Evolutionary conservation across 2,797 vertebrate genomes (phyloP).

Genomic region (Acropternis orthonyx): DNA sequence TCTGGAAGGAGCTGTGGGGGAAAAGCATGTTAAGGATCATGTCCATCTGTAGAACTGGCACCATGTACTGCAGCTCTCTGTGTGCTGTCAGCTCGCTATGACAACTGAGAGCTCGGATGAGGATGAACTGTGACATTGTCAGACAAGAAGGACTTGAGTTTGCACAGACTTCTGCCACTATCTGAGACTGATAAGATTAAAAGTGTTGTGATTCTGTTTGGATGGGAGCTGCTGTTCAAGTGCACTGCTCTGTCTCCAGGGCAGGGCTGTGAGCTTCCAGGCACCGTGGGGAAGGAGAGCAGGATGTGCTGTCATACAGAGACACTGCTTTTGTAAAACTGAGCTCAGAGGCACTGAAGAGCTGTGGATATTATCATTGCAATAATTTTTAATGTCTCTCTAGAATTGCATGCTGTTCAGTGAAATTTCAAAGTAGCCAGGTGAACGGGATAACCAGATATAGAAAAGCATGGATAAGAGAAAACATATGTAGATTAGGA

Average conservation of each 20-base stretch:
- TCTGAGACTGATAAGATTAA: neutral
- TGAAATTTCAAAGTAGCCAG: neutral
- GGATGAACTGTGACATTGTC: slow-evolving; percentile 17
- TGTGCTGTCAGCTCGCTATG: neutral
- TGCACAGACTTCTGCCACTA: slow-evolving; percentile 15
- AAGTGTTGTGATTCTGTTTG: neutral
- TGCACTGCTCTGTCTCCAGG: neutral
- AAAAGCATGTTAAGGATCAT: neutral
- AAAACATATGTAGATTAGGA: neutral
- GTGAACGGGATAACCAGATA: neutral
- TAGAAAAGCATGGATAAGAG: neutral
- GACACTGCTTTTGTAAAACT: neutral
- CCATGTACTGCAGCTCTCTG: neutral
- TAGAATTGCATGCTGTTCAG: neutral
- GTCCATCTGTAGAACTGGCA: neutral
- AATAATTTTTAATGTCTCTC: neutral
- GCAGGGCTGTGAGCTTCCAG: neutral
- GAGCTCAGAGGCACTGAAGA: neutral
- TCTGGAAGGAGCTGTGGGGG: neutral
- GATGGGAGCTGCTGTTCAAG: neutral
- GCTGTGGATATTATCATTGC: neutral
- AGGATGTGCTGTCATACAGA: neutral
- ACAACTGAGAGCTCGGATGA: slow-evolving; percentile 25
- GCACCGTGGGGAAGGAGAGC: accelerated
- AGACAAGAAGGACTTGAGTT: slow-evolving; percentile 7